Evolutionary conservation across 1,140 invertebrate species (phyloP).

Genomic region (Drosophila ironensis): DNA sequence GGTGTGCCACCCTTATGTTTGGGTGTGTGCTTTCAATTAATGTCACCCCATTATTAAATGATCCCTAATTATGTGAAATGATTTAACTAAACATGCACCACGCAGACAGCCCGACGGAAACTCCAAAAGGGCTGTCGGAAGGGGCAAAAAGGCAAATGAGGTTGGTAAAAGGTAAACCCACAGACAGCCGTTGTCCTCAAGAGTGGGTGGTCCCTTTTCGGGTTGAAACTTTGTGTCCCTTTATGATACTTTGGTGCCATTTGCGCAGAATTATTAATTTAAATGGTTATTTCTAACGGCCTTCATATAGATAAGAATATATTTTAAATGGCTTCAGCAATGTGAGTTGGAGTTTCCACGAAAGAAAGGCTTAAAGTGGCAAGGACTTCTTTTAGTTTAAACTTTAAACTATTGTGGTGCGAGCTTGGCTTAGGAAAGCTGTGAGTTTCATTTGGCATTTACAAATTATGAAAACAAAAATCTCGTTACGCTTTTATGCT

Average conservation of each 20-base stretch:
- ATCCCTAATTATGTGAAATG: slow-evolving; percentile 82
- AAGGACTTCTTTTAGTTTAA: too few species aligned
- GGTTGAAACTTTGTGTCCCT: slow-evolving; percentile 51
- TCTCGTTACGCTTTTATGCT: slow-evolving; percentile 4
- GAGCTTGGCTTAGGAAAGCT: too few species aligned
- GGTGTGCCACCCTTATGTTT: slow-evolving; percentile 5
- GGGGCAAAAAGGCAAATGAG: slow-evolving; percentile 6
- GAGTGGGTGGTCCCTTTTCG: neutral
- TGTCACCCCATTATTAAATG: slow-evolving; percentile 82
- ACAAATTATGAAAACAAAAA: slow-evolving; percentile 33
- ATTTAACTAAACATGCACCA: slow-evolving; percentile 77
- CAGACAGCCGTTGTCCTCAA: slow-evolving; percentile 40
- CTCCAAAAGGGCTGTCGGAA: slow-evolving; percentile 20
- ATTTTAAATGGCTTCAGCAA: slow-evolving; percentile 1
- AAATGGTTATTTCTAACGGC: slow-evolving; percentile 54
- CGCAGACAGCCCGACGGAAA: slow-evolving; percentile 12
- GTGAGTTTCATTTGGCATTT: slow-evolving; percentile 24
- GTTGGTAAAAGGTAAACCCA: slow-evolving; percentile 58
- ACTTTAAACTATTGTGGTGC: too few species aligned
- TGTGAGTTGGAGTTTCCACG: neutral
- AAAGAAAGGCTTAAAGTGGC: neutral
- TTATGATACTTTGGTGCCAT: slow-evolving; percentile 77
- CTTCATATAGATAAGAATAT: slow-evolving; percentile 28
- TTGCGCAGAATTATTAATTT: slow-evolving; percentile 68
- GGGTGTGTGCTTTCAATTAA: slow-evolving; percentile 72